phyloP scores from a whole-genome alignment of 2,888 invertebrate genomes.

The Pristionchus arcanus region DNA sequence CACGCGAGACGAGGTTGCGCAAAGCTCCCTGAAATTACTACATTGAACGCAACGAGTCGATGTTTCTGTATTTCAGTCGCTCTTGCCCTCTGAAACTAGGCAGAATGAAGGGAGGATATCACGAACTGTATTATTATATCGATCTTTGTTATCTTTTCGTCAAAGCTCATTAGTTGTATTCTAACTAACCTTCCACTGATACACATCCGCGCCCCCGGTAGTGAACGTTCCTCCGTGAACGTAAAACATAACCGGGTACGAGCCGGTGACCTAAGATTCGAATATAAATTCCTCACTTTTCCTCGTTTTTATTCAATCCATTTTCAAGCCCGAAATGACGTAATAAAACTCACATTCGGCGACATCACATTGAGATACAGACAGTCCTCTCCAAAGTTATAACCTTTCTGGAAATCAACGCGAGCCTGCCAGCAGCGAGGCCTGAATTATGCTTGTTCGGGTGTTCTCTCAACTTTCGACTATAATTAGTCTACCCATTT shows the following conservation, averaged over 20 bases:
- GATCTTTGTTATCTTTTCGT: too few species aligned
- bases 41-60: not conserved
- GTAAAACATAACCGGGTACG: conserved; percentile 44
- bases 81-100: too few species aligned
- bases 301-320: too few species aligned
- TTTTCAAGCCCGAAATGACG: not conserved
- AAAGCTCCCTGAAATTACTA: not conserved
- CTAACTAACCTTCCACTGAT: conserved; percentile 34
- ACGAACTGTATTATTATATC: too few species aligned
- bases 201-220: conserved; percentile 4
- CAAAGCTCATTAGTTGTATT: not conserved
- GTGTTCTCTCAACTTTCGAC: not conserved
- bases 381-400: conserved; percentile 34
- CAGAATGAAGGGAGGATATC: too few species aligned
- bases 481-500: not conserved
- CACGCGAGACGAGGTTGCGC: conserved; percentile 37
- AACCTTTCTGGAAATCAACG: not conserved
- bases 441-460: not conserved
- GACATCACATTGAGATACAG: conserved; percentile 50
- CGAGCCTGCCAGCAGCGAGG: conserved; percentile 47
- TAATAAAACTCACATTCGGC: not conserved
- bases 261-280: not conserved
- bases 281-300: not conserved
- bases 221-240: conserved; percentile 51
- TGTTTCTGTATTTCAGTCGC: too few species aligned